Evolutionary conservation across 2,797 vertebrate genomes (phyloP).

Genomic region (Menidia menidia): DNA sequence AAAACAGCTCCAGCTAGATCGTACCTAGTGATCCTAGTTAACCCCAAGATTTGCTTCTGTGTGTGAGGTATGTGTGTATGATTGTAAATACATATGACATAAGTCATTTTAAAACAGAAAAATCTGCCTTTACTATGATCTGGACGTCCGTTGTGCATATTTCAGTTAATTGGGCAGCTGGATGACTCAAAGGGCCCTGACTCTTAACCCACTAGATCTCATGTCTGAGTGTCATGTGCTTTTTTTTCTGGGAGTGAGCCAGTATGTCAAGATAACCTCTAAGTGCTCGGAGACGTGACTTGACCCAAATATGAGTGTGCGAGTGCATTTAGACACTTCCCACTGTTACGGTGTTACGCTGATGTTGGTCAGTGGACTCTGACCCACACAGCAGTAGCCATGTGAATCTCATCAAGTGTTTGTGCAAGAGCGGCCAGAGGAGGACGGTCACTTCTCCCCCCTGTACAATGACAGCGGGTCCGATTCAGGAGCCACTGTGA

Average conservation of each 20-base stretch:
- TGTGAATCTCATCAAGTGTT: conserved; percentile 35
- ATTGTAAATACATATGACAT: no score
- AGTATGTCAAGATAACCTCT: conserved; percentile 17
- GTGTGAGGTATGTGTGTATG: neutral
- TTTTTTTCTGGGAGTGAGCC: neutral
- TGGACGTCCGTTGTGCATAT: neutral
- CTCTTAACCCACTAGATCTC: neutral
- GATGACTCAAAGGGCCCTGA: neutral
- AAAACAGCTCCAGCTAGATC: neutral
- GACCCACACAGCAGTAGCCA: conserved; percentile 55
- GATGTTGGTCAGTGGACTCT: conserved; percentile 66
- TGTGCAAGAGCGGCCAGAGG: conserved; percentile 11
- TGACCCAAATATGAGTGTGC: conserved; percentile 24
- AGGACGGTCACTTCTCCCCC: conserved; percentile 19
- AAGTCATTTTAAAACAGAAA: no score
- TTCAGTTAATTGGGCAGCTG: neutral
- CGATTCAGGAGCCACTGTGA: conserved; percentile 26
- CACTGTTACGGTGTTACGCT: conserved; percentile 38
- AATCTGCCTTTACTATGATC: no score
- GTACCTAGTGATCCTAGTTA: neutral
- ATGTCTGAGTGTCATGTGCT: neutral
- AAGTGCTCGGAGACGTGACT: neutral
- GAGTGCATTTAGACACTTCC: conserved; percentile 11
- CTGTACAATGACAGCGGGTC: conserved; percentile 48
- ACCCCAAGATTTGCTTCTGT: neutral